These are phyloP conservation scores for Palaemon carinicauda DNA, from an alignment of 1,140 invertebrate genomes.

Conservation along the genomic window DNA sequence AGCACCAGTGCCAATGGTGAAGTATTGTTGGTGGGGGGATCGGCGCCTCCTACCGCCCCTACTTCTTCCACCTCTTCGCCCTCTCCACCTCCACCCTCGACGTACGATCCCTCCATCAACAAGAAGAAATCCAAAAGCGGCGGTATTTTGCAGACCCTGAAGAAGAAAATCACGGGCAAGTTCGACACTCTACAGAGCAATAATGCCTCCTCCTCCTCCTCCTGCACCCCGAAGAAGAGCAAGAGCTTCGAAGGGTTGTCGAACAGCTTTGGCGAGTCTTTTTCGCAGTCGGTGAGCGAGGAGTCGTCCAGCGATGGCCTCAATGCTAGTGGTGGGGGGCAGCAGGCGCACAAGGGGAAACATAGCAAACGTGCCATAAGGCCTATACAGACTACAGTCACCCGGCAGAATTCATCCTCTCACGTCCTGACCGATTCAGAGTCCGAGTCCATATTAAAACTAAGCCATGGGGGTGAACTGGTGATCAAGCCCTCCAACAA, in stretches of 20 bases:
- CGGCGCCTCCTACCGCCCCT: neutral
- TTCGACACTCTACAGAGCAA: slow-evolving; percentile 18
- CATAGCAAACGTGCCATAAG: slow-evolving; percentile 42
- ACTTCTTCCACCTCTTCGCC: slow-evolving; percentile 2
- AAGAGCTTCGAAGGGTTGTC: slow-evolving; percentile 44
- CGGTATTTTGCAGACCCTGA: slow-evolving; percentile 42
- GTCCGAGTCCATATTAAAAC: neutral
- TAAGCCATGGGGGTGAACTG: neutral
- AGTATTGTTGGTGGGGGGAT: neutral
- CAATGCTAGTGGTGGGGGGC: slow-evolving; percentile 22
- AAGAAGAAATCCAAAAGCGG: slow-evolving; percentile 40
- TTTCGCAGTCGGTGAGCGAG: slow-evolving; percentile 47
- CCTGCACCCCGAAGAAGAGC: slow-evolving; percentile 37
- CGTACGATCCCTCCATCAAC: neutral
- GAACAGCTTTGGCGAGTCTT: slow-evolving; percentile 45
- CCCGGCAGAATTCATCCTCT: slow-evolving; percentile 36
- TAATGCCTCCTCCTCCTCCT: neutral
- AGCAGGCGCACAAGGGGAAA: slow-evolving; percentile 28
- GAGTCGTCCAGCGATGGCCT: slow-evolving; percentile 47
- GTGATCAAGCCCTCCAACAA: neutral
- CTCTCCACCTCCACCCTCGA: neutral
- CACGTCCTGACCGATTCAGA: slow-evolving; percentile 28
- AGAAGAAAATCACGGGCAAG: slow-evolving; percentile 46
- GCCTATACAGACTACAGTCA: slow-evolving; percentile 31
- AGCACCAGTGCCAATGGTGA: slow-evolving; percentile 41